Base-by-base conservation (phyloP, 2,113 vertebrate genomes). In the Callipepla californica region DNA sequence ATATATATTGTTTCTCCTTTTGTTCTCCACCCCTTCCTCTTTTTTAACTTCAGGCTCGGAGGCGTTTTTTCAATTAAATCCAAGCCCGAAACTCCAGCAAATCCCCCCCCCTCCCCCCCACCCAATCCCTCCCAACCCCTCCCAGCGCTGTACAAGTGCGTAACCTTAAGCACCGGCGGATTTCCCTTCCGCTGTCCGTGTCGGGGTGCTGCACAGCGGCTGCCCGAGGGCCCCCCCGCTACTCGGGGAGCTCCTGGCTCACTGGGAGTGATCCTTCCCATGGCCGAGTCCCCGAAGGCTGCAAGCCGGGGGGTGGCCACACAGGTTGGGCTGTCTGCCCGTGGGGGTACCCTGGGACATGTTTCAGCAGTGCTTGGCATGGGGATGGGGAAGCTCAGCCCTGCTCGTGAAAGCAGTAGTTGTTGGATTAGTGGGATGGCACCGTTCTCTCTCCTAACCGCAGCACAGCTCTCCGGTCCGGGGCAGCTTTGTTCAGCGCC, bases 121-220 rank as follows among this genome's bases (percentile, higher is more conserved):
- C 9, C 40, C 40, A 40, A 40, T 2, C 51, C 26, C 9, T 8
- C 26, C 14, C 26, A 40, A 40, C 51, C 9, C 50, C 50, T 26
- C 84, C 32, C 75, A 81, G 85, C 78, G 86, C 90, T 97, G 91
- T 95, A 94, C 88, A 95, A 95, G 89, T 84, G 73, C 59, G 73
- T 95, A 93, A 96, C 83, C 87, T 95, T 93, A 95, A 94, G 90
- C 91, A 93, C 85, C 7, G 86, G 88, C 94, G 95, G 94, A 94
- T 93, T 95, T 92, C 88, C 79, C 83, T 79, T 87, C 90, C n/a
- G 80, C 87, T 63, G 55, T 22, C 65, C 87, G 42, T 78, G 85
- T 72, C 90, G 58, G 91, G 85, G 92, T 93, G 85, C 55, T 30
- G 28, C 28, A n/a, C 30, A 7, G 32, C 28, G 53, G 28, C 53